Evolutionary conservation across 35 echinoderm and acorn worm genomes (phyloP), one percentile per base, ranked within the genome.

Genomic region (Heliocidaris erythrogramma): DNA sequence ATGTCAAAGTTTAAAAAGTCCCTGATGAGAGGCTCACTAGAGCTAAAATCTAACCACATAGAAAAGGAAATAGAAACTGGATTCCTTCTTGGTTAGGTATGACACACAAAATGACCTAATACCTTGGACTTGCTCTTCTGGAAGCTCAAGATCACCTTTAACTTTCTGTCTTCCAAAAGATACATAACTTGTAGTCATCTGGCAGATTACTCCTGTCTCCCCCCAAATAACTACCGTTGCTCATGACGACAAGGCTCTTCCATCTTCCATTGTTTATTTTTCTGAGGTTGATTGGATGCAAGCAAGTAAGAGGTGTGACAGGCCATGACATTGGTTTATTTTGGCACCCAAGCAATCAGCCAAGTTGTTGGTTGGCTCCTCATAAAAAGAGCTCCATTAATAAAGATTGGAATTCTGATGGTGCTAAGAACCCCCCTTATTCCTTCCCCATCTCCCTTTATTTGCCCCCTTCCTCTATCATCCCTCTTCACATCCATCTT

Each of bases 301-400:
- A 78, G 65, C 65, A 24, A 78, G 65, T 78, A 21, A 78, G 27
- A 24, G 27, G 5, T 78, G 65, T n/a, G 65, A 78, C 7, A n/a
- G 65, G 65, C 65, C 21, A 18, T 78, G 65, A 78, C 65, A 78
- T 78, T 78, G 65, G 21, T 78, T 78, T n/a, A n/a, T 18, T 78
- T 78, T 78, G 27, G 27, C 65, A 78, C 65, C 27, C 65, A 7
- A 78, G 65, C 65, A 78, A 78, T 78, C 65, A n/a, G 21, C 21
- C 14, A 27, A n/a, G 65, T 78, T 18, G 65, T 78, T n/a, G 27
- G 61, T 3, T 21, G 24, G 65, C 7, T 27, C 17, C 65, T 78
- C 61, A 18, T 27, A 78, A 78, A 78, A 78, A 78, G 65, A n/a
- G 65, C 65, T 78, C 65, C 65, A 78, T 78, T 78, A 78, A 78